Evolutionary conservation across 2,888 invertebrate species (phyloP), one percentile per base, ranked within the genome.

Genomic region (Dryomyza anilis): DNA sequence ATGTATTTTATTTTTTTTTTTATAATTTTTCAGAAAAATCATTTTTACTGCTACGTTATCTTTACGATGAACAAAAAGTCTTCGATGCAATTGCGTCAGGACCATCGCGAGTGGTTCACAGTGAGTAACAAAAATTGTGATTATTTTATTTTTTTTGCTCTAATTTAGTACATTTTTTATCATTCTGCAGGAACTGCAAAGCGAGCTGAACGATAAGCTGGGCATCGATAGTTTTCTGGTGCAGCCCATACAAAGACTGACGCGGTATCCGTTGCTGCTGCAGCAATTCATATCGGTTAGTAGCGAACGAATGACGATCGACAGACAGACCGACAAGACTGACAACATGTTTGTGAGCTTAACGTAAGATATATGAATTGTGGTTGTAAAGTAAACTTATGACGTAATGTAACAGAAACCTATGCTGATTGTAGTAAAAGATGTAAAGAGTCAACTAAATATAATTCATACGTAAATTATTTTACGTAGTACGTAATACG

Each of bases 231-330:
- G 83, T 68, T 83, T 83, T 63, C 74, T 83, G 67, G 78, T 83
- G 62, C 82, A 83, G 75, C 83, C 83, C 72, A 83, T 83, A 64
- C 83, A 83, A 80, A 80, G 83, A 79, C 79, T 83, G 77, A 82
- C 83, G 61, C 75, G 82, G 68, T 83, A 83, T 79, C 79, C 79
- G 4, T 73, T 83, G 71, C 73, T 83, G 29, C 59, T 83, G 62
- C 79, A 81, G 69, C 81, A 83, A 73, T 79, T 83, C 43, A 82
- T 82, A 73, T 76, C 78, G 70, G 83, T 82, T 69, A 72, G 75
- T 62, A 16, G 43, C 23, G 27, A 27, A 2, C 23, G n/a, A n/a
- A n/a, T n/a, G n/a, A n/a, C n/a, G n/a, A n/a, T n/a, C n/a, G n/a
- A n/a, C n/a, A n/a, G n/a, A n/a, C n/a, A n/a, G n/a, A n/a, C n/a